These are phyloP conservation scores for Himantopus leucocephalus DNA, from an alignment of 2,113 vertebrate species.

Conservation along the genomic window DNA sequence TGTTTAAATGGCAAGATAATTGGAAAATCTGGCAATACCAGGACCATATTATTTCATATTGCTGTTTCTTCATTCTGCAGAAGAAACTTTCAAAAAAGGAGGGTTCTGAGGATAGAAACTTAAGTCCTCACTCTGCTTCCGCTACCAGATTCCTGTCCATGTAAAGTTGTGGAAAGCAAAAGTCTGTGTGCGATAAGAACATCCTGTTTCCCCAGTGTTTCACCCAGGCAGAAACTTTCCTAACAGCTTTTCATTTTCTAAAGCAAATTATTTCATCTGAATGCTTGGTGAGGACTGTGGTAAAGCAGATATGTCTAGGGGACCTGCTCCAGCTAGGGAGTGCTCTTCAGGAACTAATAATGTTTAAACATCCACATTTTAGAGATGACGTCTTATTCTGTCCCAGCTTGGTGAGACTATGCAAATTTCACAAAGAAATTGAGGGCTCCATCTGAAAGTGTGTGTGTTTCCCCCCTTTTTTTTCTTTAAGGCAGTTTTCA, in stretches of 20 bases:
- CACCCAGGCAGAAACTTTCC: neutral
- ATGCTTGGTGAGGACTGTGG: neutral
- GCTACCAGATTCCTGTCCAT: neutral
- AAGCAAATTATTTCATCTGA: neutral
- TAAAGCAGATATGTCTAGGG: neutral
- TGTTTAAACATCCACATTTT: neutral
- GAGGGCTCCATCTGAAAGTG: neutral
- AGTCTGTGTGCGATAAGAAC: neutral
- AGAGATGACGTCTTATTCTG: neutral
- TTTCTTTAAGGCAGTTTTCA: neutral
- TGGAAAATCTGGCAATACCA: neutral
- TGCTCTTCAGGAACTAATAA: neutral
- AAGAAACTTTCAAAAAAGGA: neutral
- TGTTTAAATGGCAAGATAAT: neutral
- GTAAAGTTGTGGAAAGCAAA: neutral
- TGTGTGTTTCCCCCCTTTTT: neutral
- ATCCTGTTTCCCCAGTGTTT: neutral
- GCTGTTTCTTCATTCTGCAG: neutral
- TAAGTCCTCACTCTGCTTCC: neutral
- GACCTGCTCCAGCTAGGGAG: neutral
- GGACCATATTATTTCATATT: neutral
- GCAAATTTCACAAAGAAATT: neutral
- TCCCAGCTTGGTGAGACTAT: neutral
- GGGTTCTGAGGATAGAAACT: neutral
- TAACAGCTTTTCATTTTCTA: neutral